phyloP scores from a whole-genome alignment of 2,797 vertebrate species.

The Decapterus maruadsi region DNA sequence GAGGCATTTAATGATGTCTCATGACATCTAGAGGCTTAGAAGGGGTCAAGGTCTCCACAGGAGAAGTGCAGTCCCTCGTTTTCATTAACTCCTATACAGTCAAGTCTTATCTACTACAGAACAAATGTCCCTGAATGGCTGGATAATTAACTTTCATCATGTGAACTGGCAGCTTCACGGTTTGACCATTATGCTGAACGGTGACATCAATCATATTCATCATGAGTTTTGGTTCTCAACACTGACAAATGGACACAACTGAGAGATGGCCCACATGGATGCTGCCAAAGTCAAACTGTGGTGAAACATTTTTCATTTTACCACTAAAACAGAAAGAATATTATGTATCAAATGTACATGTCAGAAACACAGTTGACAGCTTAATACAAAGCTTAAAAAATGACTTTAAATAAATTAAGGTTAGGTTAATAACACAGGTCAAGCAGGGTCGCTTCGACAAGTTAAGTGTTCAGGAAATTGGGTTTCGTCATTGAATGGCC shows the following conservation, averaged over 20 bases:
- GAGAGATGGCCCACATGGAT: not conserved
- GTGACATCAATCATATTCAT: conserved; percentile 40
- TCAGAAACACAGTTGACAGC: not conserved
- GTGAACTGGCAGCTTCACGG: conserved; percentile 35
- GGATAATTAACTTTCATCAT: conserved; percentile 36
- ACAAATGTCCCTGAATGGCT: conserved; percentile 13
- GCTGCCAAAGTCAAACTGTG: not conserved
- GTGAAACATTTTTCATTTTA: not conserved
- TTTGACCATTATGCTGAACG: conserved; percentile 33
- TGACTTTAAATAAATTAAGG: not conserved
- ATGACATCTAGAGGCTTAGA: not conserved
- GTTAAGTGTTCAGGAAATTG: conserved; percentile 22
- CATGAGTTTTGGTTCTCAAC: conserved; percentile 14
- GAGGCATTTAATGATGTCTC: not conserved
- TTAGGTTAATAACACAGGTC: conserved; percentile 9
- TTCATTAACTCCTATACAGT: conserved; percentile 5
- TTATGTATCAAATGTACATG: not conserved
- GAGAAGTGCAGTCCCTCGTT: not conserved
- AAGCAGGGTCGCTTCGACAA: conserved; percentile 4
- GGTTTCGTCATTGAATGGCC: conserved; percentile 19
- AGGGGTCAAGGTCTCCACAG: conserved; percentile 1
- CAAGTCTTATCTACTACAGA: conserved; percentile 4
- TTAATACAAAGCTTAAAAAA: conserved; percentile 7
- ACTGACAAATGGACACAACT: not conserved
- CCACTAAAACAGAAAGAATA: not conserved